Evolutionary conservation across 2,797 vertebrate genomes (phyloP), one percentile per base, ranked within the genome.

Genomic region (Champsocephalus gunnari): DNA sequence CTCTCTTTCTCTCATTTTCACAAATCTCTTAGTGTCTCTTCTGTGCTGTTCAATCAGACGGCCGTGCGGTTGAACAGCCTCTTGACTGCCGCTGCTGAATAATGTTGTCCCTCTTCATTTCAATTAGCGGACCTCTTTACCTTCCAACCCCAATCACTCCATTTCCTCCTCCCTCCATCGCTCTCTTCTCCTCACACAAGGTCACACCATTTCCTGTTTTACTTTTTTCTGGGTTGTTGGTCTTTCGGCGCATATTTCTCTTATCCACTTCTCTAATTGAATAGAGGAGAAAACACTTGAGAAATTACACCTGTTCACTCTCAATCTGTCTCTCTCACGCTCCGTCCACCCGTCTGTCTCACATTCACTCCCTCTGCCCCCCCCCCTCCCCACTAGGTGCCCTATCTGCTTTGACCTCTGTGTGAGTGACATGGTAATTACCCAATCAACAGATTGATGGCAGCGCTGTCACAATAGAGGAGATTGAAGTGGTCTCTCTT

Each of bases 51-150:
- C 93, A 96, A 85, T 96, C 95, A 96, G 93, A 90, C 92, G 94
- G 92, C 91, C 92, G 92, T 88, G 95, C 89, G 86, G 92, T 90
- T 96, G 95, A 97, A 97, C 95, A 95, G 95, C 93, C 95, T 96
- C 96, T 97, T 96, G 94, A 96, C 94, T 95, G 90, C 89, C 88
- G 89, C 95, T 94, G 94, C 93, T 94, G 93, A 93, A 93, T 96
- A 96, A 97, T 94, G 93, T 96, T 95, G 93, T 95, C 94, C 93
- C 95, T 96, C 96, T 97, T 96, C 94, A 96, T 96, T 97, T 95
- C 95, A 97, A 96, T 98, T 97, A 97, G 95, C 93, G 85, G 88
- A 92, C 92, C 92, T 93, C 94, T 95, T 94, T 94, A 92, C 91
- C 88, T 93, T 89, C 73, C 81, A 78, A 82, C 79, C 83, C 93